phyloP scores from a whole-genome alignment of 2,113 vertebrate genomes.

The Dipodomys merriami region DNA sequence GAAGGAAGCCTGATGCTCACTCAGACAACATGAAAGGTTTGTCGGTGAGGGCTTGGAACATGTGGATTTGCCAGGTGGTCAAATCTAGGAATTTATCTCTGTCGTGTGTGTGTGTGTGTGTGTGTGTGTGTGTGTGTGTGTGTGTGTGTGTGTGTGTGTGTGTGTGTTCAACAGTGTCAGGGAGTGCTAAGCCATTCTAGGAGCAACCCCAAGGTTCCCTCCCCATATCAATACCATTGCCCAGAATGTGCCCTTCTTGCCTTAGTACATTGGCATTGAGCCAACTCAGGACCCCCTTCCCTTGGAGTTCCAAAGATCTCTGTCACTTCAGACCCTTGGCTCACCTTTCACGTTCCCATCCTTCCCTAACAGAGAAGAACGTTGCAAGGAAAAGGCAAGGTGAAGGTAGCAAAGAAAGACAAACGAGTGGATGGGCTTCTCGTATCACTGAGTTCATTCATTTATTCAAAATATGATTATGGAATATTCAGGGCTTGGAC shows the following conservation, averaged over 20 bases:
- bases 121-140: too few relatives aligned
- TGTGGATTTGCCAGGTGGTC: too few relatives aligned
- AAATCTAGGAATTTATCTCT: neutral
- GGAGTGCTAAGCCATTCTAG: neutral
- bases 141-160: too few relatives aligned
- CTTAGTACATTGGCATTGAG: neutral
- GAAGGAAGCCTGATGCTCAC: neutral
- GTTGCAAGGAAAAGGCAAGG: too few relatives aligned
- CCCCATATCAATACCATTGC: neutral
- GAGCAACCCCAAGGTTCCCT: neutral
- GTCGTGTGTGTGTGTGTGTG: neutral
- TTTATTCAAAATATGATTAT: too few relatives aligned
- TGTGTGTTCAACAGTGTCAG: neutral
- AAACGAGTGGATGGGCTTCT: too few relatives aligned
- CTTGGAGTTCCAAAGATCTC: constrained; percentile 5
- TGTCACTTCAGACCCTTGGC: neutral
- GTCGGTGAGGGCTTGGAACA: neutral
- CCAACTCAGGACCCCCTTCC: neutral
- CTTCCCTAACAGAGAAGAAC: too few relatives aligned
- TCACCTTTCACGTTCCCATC: neutral
- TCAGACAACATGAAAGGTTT: neutral
- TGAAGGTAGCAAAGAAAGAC: too few relatives aligned
- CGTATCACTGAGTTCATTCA: too few relatives aligned
- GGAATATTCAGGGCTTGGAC: too few relatives aligned
- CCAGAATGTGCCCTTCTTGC: neutral